Evolutionary conservation across 2,888 invertebrate genomes (phyloP), one percentile per base, ranked within the genome.

Genomic region (Pyrocoelia pectoralis): DNA sequence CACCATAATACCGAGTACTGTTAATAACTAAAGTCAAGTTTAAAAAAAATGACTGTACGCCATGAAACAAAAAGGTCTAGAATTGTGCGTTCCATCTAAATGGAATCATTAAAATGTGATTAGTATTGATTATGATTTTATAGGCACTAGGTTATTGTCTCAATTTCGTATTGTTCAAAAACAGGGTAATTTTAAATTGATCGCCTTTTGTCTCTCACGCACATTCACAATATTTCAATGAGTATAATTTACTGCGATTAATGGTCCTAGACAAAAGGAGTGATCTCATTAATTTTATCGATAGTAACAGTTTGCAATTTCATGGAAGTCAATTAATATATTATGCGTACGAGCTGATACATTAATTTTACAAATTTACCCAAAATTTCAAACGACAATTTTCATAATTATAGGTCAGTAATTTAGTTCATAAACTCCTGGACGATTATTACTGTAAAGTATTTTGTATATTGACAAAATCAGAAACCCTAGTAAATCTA

Each of bases 191-290:
- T 13, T 13, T 15, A 17, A 17, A 46, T 3, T 46, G 14, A 15
- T 46, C 46, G 17, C 18, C 46, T 46, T 33, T 46, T 46, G 46
- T 46, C 43, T 18, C 3, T 15, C 46, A 18, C 46, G 17, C n/a
- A 13, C 41, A 13, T 43, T 8, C 15, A 13, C 8, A 13, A 8
- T 17, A 46, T 18, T 46, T 46, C 4, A 46, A 46, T 46, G 46
- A 15, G 4, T 1, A 3, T 46, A 46, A 46, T 15, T 46, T 46
- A 17, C 8, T 33, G n/a, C 5, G 17, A 5, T 46, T 46, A 17
- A 46, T 46, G 18, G 17, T 46, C 12, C 3, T 38, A 38, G 8
- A 43, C 43, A 43, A 13, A 41, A 14, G 14, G 5, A 8, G 14
- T n/a, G n/a, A n/a, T 15, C 17, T 46, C 15, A n/a, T 46, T 46